These are phyloP conservation scores for Goniozus legneri DNA, from an alignment of 1,140 invertebrate species.

Conservation along the genomic window DNA sequence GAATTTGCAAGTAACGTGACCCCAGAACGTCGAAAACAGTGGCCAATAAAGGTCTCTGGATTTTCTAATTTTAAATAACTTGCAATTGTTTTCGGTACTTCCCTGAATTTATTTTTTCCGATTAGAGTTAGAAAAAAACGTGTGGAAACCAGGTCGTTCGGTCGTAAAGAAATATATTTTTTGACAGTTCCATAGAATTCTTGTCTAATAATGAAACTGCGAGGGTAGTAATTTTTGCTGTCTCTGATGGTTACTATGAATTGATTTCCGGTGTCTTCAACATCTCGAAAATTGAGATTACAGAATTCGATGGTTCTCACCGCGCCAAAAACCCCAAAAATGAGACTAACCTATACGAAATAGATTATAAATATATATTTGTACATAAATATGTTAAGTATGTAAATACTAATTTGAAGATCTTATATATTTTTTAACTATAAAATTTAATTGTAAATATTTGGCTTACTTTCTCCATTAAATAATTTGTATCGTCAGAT, in stretches of 20 bases:
- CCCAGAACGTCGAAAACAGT: slow-evolving; percentile 17
- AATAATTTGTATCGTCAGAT: background rate
- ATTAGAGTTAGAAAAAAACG: slow-evolving; percentile 30
- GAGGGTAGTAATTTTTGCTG: slow-evolving; percentile 13
- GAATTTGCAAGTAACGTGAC: slow-evolving; percentile 15
- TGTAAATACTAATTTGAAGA: background rate
- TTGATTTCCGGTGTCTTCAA: slow-evolving; percentile 12
- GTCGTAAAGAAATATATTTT: slow-evolving; percentile 18
- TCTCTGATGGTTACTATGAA: slow-evolving; percentile 12
- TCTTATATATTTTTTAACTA: background rate
- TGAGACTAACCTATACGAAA: slow-evolving; percentile 16
- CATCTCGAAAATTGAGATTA: slow-evolving; percentile 12
- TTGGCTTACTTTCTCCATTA: background rate
- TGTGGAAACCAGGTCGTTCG: slow-evolving; percentile 3
- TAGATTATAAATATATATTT: background rate
- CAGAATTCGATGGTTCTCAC: slow-evolving; percentile 12
- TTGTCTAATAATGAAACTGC: slow-evolving; percentile 11
- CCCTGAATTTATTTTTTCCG: slow-evolving; percentile 22
- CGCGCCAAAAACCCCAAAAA: slow-evolving; percentile 18
- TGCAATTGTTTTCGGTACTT: slow-evolving; percentile 19
- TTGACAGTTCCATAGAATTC: slow-evolving; percentile 10
- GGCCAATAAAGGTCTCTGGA: slow-evolving; percentile 16
- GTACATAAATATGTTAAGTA: background rate
- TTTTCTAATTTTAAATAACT: slow-evolving; percentile 21
- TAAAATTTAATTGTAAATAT: no score